Percentiles rank a stretch among this genome's conserved stretches.
These are phyloP conservation scores for Corydoras sp. DNA, from an alignment of 2,113 vertebrate species.

Conservation along the genomic window DNA sequence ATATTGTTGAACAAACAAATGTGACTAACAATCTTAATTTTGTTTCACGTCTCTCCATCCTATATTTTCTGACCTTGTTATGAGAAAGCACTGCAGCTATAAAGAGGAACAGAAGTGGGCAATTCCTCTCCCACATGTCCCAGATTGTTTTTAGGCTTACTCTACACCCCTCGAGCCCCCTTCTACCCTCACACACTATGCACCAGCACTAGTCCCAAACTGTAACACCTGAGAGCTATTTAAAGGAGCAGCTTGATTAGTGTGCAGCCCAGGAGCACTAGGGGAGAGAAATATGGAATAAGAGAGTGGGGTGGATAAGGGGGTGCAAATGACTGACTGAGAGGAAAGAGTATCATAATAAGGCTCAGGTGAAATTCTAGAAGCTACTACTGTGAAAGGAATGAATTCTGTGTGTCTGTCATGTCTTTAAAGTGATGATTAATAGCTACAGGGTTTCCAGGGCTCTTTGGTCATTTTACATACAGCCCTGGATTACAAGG, in stretches of 20 bases:
- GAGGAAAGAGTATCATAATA: neutral
- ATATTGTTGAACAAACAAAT: no score
- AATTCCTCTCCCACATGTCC: constrained; percentile 25
- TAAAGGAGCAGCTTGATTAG: constrained; percentile 37
- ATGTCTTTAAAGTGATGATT: no score
- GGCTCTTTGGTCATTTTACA: no score
- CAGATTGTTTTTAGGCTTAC: constrained; percentile 28
- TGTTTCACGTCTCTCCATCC: no score
- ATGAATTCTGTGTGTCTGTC: neutral
- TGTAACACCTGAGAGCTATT: constrained; percentile 43
- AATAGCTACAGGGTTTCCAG: no score
- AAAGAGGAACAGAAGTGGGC: constrained; percentile 6
- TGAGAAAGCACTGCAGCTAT: neutral
- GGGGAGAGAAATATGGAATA: neutral
- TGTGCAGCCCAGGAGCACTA: constrained; percentile 12
- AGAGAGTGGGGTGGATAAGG: constrained; percentile 1
- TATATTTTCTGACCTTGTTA: no score
- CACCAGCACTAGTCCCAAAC: constrained; percentile 31
- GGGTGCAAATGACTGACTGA: constrained; percentile 1
- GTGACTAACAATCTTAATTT: no score
- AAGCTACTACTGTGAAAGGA: constrained; percentile 24
- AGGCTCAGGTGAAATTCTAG: constrained; percentile 4
- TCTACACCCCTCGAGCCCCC: neutral
- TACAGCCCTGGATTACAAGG: no score
- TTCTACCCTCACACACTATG: constrained; percentile 3